Percentiles rank a stretch among this genome's conserved stretches.
These are phyloP conservation scores for Acanthiza pusilla DNA, from an alignment of 2,797 vertebrate species.

Conservation along the genomic window DNA sequence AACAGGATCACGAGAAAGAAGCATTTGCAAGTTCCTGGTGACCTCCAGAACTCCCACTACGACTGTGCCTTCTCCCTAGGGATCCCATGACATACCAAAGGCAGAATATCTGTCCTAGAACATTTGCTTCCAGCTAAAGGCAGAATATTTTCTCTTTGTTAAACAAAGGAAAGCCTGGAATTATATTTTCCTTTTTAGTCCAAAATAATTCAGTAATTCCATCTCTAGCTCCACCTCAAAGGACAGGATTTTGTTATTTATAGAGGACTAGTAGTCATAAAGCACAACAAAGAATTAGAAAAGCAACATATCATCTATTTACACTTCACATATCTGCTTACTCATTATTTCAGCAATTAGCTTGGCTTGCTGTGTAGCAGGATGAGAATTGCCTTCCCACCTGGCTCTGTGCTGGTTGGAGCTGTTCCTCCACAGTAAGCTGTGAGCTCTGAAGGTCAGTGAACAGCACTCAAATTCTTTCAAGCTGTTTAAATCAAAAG, in stretches of 20 bases:
- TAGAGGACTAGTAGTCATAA: not conserved
- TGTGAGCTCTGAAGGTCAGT: not conserved
- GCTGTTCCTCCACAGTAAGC: not conserved
- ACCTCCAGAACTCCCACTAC: slow-evolving; percentile 3
- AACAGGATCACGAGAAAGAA: slow-evolving; percentile 18
- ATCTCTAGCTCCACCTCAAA: not conserved
- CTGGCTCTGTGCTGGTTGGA: not conserved
- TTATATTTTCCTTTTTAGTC: not conserved
- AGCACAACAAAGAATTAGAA: not conserved
- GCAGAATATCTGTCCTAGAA: slow-evolving; percentile 24
- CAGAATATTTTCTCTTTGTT: not conserved
- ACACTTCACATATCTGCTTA: not conserved
- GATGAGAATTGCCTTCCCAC: not conserved
- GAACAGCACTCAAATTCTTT: not conserved
- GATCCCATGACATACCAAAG: slow-evolving; percentile 7
- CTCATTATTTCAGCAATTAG: not conserved
- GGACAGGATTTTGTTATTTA: not conserved
- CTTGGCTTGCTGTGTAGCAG: not conserved
- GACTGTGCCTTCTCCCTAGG: slow-evolving; percentile 9
- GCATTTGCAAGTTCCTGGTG: not conserved
- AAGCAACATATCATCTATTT: not conserved
- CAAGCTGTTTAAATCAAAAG: not conserved
- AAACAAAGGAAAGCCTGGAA: not conserved
- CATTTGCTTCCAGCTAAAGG: slow-evolving; percentile 45
- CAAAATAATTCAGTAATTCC: not conserved